Evolutionary conservation across 2,888 invertebrate species (phyloP).

Genomic region (Coecobrya sp.): DNA sequence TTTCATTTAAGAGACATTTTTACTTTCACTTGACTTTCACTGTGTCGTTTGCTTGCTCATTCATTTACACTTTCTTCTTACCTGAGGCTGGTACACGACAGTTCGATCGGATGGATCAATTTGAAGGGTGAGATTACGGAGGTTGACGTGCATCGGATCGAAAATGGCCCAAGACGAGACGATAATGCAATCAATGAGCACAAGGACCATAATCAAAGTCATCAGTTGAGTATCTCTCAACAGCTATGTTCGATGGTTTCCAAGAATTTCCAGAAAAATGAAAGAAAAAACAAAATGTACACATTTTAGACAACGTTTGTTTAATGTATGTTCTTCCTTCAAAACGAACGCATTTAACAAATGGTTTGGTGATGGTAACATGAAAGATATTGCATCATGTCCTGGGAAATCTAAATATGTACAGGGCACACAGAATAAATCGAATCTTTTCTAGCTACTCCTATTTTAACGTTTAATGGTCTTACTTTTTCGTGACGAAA

Average conservation of each 20-base stretch:
- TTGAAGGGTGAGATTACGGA: constrained; percentile 94
- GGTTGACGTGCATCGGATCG: constrained; percentile 95
- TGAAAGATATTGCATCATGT: neutral
- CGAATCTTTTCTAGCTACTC: neutral
- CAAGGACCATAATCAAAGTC: constrained; percentile 93
- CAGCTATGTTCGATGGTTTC: constrained; percentile 88
- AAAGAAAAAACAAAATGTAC: constrained; percentile 48
- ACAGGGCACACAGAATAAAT: constrained; percentile 33
- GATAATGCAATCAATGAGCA: constrained; percentile 94
- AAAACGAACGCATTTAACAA: neutral
- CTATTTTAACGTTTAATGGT: neutral
- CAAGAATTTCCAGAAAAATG: constrained; percentile 44
- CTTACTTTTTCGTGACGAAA: constrained; percentile 19
- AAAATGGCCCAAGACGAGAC: constrained; percentile 94
- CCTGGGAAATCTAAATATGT: constrained; percentile 20
- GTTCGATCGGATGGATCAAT: constrained; percentile 93
- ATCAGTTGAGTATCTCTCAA: constrained; percentile 96
- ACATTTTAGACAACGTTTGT: constrained; percentile 18
- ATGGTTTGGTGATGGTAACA: neutral
- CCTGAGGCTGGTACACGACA: constrained; percentile 95
- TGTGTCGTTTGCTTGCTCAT: constrained; percentile 1
- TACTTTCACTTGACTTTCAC: neutral
- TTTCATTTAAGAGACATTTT: constrained; percentile 12
- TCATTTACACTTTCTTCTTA: constrained; percentile 87
- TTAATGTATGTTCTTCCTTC: neutral